These are phyloP conservation scores for Spongia lamella DNA, from an alignment of 37 sponge, comb jelly and placozoan species.

Conservation along the genomic window DNA sequence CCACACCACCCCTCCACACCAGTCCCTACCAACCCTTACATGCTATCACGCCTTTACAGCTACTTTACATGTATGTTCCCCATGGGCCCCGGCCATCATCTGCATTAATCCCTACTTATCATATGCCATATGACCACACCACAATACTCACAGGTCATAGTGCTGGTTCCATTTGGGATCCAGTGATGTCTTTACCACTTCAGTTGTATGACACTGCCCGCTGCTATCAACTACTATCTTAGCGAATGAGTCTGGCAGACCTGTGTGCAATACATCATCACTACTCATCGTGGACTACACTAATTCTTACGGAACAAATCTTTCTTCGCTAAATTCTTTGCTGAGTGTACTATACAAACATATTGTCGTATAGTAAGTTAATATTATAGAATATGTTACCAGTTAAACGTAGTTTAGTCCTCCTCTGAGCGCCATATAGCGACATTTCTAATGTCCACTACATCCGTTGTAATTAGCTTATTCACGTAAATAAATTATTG, in stretches of 20 bases:
- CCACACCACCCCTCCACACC: too few species aligned
- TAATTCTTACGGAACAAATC: slow-evolving; percentile 87
- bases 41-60: too few species aligned
- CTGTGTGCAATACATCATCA: slow-evolving; percentile 14
- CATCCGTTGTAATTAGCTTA: too few species aligned
- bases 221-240: slow-evolving; percentile 91
- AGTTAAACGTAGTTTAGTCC: slow-evolving; percentile 67
- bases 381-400: slow-evolving; percentile 23
- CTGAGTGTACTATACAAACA: slow-evolving; percentile 77
- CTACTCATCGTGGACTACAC: too few species aligned
- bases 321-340: slow-evolving; percentile 85
- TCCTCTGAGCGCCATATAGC: slow-evolving; percentile 10
- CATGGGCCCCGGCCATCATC: too few species aligned
- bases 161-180: slow-evolving; percentile 97
- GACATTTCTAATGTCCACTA: too few species aligned
- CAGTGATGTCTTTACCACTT: slow-evolving; percentile 70
- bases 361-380: neutral
- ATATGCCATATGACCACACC: too few species aligned
- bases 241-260: slow-evolving; percentile 92
- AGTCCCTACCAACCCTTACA: too few species aligned
- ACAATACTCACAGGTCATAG: slow-evolving; percentile 86
- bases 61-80: too few species aligned
- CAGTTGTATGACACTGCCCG: slow-evolving; percentile 90
- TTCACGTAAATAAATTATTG: too few species aligned
- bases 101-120: too few species aligned